phyloP scores from a whole-genome alignment of 2,113 vertebrate genomes.

The Buteo buteo region DNA sequence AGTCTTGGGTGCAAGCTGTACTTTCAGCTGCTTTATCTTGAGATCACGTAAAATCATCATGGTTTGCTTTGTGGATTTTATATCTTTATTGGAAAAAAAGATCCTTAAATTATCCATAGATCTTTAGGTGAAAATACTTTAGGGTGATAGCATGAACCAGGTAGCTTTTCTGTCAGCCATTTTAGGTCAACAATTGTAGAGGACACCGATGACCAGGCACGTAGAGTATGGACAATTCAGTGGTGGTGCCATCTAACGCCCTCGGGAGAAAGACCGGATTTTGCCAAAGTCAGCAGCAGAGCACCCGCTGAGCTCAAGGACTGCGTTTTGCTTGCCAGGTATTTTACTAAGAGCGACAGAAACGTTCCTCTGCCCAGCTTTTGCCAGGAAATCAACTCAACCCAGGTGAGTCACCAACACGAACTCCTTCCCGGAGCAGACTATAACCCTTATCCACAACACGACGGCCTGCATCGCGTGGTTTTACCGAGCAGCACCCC shows the following conservation, averaged over 20 bases:
- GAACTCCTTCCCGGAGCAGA: neutral
- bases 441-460: neutral
- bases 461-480: accelerated
- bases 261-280: neutral
- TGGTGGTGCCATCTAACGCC: neutral
- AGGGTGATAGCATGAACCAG: neutral
- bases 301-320: neutral
- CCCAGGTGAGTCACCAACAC: neutral
- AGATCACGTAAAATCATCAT: neutral
- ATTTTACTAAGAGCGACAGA: neutral
- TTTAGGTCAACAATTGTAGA: neutral
- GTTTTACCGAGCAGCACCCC: neutral
- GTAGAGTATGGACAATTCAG: neutral
- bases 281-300: neutral
- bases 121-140: neutral
- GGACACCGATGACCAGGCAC: neutral
- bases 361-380: neutral
- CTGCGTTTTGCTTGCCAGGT: neutral
- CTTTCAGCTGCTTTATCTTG: neutral
- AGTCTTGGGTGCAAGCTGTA: neutral
- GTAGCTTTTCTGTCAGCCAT: neutral
- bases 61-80: neutral
- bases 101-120: neutral
- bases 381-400: neutral
- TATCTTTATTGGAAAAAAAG: neutral